These are phyloP conservation scores for Brachyhypopomus gauderio DNA, from an alignment of 2,113 vertebrate species.

Conservation along the genomic window DNA sequence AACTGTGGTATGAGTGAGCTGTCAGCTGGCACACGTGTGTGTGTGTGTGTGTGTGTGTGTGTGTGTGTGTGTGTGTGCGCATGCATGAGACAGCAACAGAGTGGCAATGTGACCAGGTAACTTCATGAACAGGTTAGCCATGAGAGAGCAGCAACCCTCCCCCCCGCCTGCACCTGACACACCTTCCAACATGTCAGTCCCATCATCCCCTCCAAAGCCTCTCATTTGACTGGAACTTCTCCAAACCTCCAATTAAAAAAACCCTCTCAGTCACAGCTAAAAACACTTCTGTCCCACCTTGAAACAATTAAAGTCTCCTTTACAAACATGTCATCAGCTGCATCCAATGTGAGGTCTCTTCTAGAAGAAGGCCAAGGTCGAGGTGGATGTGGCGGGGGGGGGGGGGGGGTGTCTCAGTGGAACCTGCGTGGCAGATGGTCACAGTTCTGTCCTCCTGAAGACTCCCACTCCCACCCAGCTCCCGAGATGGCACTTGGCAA, in stretches of 20 bases:
- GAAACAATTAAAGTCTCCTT: constrained; percentile 50
- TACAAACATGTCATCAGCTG: constrained; percentile 49
- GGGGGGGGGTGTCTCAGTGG: not conserved
- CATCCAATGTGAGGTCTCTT: constrained; percentile 40
- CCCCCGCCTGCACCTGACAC: not conserved
- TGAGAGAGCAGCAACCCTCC: too few species aligned
- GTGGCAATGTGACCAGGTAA: not conserved
- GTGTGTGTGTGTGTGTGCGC: not conserved
- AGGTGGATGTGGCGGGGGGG: not conserved
- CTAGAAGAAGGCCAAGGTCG: not conserved
- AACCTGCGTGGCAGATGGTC: constrained; percentile 53
- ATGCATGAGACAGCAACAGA: not conserved
- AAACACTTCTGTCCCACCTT: constrained; percentile 49
- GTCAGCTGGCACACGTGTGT: not conserved
- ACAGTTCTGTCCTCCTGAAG: not conserved
- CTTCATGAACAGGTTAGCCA: too few species aligned
- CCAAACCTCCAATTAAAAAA: not conserved
- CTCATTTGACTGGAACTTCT: not conserved
- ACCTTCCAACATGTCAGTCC: not conserved
- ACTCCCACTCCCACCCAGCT: constrained; percentile 25
- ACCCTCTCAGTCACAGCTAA: constrained; percentile 1
- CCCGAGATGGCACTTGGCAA: constrained; percentile 45
- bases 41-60: not conserved
- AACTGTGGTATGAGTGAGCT: not conserved
- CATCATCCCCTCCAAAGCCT: not conserved